Conservation (phyloP, 2,797 vertebrate species). For the Scolopax rusticola region DNA sequence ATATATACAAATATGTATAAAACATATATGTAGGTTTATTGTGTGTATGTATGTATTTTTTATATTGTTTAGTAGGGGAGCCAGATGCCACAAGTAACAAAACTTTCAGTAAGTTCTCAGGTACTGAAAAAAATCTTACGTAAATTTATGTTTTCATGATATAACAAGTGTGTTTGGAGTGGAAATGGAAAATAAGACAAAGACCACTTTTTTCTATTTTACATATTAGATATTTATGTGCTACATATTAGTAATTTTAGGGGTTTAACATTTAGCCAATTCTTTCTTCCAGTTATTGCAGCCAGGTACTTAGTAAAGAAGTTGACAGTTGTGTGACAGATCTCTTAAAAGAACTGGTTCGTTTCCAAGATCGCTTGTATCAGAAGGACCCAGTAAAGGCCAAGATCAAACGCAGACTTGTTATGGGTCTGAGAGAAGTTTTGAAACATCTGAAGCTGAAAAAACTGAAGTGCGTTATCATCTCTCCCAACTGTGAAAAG, state of each 20-base stretch:
- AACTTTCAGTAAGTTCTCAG: background rate
- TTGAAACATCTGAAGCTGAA: slow-evolving; percentile 94
- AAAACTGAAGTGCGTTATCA: slow-evolving; percentile 95
- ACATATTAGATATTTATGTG: background rate
- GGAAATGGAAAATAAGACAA: background rate
- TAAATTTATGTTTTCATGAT: background rate
- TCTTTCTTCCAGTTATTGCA: slow-evolving; percentile 90
- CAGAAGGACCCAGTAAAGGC: slow-evolving; percentile 98
- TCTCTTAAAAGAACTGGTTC: slow-evolving; percentile 93
- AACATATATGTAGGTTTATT: background rate
- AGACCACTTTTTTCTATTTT: background rate
- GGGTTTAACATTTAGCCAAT: background rate
- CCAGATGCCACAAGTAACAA: background rate
- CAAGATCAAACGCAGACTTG: slow-evolving; percentile 93
- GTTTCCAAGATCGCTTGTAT: slow-evolving; percentile 97
- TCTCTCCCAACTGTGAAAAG: slow-evolving; percentile 98
- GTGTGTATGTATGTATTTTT: background rate
- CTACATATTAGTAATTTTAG: background rate
- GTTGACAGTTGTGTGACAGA: slow-evolving; percentile 91
- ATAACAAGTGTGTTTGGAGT: background rate
- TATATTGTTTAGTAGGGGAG: background rate
- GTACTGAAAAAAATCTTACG: background rate
- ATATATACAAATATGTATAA: background rate
- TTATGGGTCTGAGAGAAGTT: slow-evolving; percentile 96
- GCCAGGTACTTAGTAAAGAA: slow-evolving; percentile 95